These are phyloP conservation scores for Megaptera novaeangliae DNA, from an alignment of 2,113 vertebrate species.

Conservation along the genomic window DNA sequence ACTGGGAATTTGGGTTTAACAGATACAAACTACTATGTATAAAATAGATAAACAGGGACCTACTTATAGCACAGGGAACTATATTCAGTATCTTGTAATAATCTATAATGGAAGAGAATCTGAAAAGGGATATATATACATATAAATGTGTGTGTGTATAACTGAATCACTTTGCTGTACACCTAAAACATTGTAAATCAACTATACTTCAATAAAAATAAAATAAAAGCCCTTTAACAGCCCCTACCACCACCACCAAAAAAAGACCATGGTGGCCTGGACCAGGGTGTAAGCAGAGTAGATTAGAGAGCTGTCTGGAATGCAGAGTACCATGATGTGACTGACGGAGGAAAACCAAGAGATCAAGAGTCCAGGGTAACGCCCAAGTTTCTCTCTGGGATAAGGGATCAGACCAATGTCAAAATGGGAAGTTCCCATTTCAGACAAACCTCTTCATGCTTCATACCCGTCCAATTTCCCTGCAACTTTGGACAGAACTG, in stretches of 20 bases:
- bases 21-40: neutral
- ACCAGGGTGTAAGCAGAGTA: neutral
- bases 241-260: neutral
- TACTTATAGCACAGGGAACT: neutral
- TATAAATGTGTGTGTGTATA: neutral
- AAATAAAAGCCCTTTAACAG: neutral
- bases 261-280: neutral
- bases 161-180: neutral
- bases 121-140: neutral
- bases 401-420: neutral
- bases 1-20: neutral
- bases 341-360: neutral
- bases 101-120: neutral
- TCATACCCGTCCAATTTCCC: accelerated
- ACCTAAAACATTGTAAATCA: neutral
- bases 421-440: neutral
- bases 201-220: neutral
- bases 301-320: neutral
- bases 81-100: neutral
- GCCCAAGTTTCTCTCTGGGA: neutral
- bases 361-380: neutral
- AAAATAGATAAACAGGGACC: neutral
- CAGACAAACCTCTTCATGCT: neutral
- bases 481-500: neutral
- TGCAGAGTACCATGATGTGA: neutral